A percentile compares a stretch with the other conserved stretches of the same genome.
These are phyloP conservation scores for Odontomachus brunneus DNA, from an alignment of 1,140 invertebrate genomes.

Conservation along the genomic window DNA sequence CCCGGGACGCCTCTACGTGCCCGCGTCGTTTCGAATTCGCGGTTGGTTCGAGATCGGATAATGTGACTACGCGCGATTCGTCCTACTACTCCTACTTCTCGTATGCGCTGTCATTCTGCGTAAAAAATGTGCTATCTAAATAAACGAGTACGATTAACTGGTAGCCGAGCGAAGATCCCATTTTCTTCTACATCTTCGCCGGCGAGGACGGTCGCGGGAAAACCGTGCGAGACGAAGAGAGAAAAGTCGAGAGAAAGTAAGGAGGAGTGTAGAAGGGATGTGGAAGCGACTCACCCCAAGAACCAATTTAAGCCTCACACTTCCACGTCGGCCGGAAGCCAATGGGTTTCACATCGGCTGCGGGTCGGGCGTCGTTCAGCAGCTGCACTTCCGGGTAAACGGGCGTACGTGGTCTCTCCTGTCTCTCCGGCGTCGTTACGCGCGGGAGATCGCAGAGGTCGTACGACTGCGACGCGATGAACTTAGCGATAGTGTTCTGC, in stretches of 20 bases:
- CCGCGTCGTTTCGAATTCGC: neutral
- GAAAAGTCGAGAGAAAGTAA: neutral
- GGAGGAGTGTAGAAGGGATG: neutral
- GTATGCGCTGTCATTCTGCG: constrained; percentile 28
- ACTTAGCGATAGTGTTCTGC: constrained; percentile 5
- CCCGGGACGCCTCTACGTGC: neutral
- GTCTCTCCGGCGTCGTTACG: constrained; percentile 24
- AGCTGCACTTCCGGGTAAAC: constrained; percentile 70
- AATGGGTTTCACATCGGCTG: constrained; percentile 58
- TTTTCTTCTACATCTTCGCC: neutral
- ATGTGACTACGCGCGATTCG: constrained; percentile 4
- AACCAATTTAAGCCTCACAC: constrained; percentile 32
- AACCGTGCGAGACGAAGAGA: no score
- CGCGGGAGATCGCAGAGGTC: constrained; percentile 11
- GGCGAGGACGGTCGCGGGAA: no score
- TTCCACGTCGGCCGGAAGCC: constrained; percentile 71
- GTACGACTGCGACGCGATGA: neutral
- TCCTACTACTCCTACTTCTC: constrained; percentile 15
- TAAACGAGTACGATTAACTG: constrained; percentile 21
- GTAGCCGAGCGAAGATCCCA: neutral
- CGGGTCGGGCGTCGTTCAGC: constrained; percentile 57
- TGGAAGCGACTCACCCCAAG: neutral
- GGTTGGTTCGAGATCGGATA: neutral
- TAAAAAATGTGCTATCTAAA: constrained; percentile 42
- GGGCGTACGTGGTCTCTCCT: constrained; percentile 19